Evolutionary conservation across 2,113 vertebrate species (phyloP), one percentile per base, ranked within the genome.

Genomic region (Chaetura pelagica): DNA sequence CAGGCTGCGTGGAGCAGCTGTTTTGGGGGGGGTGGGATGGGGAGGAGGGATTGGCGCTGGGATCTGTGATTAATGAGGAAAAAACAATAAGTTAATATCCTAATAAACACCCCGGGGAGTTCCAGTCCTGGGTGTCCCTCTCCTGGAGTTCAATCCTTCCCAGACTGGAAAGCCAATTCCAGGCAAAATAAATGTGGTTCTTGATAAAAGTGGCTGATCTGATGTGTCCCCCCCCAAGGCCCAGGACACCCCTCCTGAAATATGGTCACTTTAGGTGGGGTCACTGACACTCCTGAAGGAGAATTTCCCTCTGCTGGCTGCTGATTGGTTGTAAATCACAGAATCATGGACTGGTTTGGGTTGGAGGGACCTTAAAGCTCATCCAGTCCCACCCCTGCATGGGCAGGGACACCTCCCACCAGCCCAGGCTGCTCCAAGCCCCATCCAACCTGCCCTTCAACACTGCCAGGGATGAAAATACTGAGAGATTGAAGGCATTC

Each of bases 151-250:
- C 54, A 57, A 5, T 16, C 16, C 4, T 72, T 67, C 38, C 32
- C 1, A 1, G 38, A 42, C 86, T 34, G 62, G 51, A 74, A 69
- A 77, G 51, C 19, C 66, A 62, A 2, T 21, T 64, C 40, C 2
- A 4, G 46, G 58, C n/a, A 51, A 52, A 59, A 34, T 12, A 40
- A 42, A 26, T 3, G 48, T 12, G 1, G 7, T 30, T 84, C 7
- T 52, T 8, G 23, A 22, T 6, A 4, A 48, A 32, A n/a, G 34
- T 4, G 1, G 34, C 26, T 66, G 6, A 38, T 44, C 54, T 4
- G 1, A 0, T 6, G 15, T n/a, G n/a, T 2, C 0, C 3, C 22
- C 49, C 20, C 49, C 20, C 15, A 17, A 46, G 34, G 42, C 42
- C 14, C 61, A 27, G 62, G 27, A 49, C 63, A 35, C 51, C 29